Conservation (phyloP, 2,113 vertebrate genomes). For the Corvus moneduloides region DNA sequence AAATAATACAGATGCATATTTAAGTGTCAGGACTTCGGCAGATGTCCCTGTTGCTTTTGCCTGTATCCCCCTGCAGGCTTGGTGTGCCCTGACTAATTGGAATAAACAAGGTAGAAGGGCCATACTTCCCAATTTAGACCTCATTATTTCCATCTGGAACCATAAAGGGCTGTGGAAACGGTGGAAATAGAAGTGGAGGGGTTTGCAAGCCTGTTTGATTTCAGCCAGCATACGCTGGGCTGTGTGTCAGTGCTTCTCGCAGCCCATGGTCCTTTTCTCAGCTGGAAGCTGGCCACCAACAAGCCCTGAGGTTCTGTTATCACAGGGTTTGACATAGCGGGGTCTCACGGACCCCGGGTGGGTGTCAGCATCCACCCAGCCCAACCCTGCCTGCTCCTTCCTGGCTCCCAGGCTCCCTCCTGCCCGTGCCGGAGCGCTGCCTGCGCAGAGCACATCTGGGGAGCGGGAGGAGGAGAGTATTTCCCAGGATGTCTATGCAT, state of each 20-base stretch:
- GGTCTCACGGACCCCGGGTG: neutral
- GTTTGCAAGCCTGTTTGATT: neutral
- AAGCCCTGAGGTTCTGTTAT: neutral
- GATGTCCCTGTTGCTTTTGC: slow-evolving; percentile 17
- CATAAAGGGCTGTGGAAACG: neutral
- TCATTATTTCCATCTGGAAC: neutral
- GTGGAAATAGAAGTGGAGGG: slow-evolving; percentile 6
- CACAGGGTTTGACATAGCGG: rapidly evolving
- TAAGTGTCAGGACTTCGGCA: slow-evolving; percentile 41
- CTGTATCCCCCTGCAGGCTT: neutral
- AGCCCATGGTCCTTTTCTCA: neutral
- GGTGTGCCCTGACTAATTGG: neutral
- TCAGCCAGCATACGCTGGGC: neutral
- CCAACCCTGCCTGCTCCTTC: neutral
- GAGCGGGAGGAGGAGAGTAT: neutral
- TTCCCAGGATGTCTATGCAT: neutral
- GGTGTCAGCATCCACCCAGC: neutral
- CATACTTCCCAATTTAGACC: neutral
- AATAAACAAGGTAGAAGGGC: neutral
- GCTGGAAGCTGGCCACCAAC: neutral
- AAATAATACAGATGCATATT: slow-evolving; percentile 41
- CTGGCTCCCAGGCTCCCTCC: neutral
- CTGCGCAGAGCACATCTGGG: neutral
- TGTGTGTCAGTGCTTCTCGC: neutral
- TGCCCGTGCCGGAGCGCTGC: neutral